Percentiles rank a stretch among this genome's conserved stretches.
Conservation (phyloP, 2,888 invertebrate genomes). For the Apodemia hepburni region DNA sequence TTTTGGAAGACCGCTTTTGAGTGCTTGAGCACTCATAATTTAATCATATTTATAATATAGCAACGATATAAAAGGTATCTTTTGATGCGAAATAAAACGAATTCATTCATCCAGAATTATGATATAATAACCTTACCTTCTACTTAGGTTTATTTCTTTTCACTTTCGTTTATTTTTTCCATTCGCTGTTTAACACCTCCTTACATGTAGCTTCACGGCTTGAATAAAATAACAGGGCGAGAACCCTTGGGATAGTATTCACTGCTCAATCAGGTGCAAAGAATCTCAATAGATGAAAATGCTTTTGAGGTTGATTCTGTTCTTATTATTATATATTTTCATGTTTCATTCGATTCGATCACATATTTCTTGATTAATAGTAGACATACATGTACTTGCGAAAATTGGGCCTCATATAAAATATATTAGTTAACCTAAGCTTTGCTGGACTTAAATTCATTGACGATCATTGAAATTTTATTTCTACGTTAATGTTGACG, state of each 20-base stretch:
- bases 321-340: neutral
- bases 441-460: no score
- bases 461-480: no score
- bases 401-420: no score
- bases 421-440: no score
- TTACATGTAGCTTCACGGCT: constrained; percentile 61
- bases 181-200: constrained; percentile 76
- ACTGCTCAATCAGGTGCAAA: constrained; percentile 42
- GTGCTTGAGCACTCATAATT: no score
- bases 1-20: no score
- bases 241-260: constrained; percentile 57
- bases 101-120: neutral
- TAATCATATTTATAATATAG: neutral
- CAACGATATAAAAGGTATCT: neutral
- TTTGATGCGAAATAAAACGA: neutral
- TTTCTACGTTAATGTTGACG: no score
- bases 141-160: neutral
- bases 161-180: constrained; percentile 60
- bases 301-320: constrained; percentile 24
- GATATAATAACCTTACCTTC: constrained; percentile 1
- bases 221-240: constrained; percentile 67
- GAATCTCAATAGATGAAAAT: constrained; percentile 43
- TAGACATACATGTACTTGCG: no score
- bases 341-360: no score
- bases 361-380: no score